A percentile compares a stretch with the other conserved stretches of the same genome.
phyloP scores from a whole-genome alignment of 2,113 vertebrate genomes.

The Sphyrna mokarran region DNA sequence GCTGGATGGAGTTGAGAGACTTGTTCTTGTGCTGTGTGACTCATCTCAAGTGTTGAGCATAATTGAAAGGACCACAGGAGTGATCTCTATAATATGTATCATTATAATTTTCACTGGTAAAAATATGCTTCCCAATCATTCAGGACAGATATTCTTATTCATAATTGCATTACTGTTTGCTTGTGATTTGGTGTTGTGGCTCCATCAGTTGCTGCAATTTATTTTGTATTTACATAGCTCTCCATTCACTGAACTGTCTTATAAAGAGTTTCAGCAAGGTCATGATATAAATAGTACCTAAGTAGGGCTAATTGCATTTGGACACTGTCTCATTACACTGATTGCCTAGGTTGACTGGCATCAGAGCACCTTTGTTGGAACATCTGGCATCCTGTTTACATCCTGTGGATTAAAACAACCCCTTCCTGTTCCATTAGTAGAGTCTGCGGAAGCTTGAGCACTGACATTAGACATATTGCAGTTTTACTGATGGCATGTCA shows the following conservation, averaged over 20 bases:
- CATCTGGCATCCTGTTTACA: slow-evolving; percentile 41
- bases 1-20: background rate
- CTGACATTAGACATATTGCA: background rate
- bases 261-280: background rate
- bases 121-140: background rate
- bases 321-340: background rate
- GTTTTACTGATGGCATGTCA: slow-evolving; percentile 3
- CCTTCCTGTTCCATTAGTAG: background rate
- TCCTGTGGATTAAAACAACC: slow-evolving; percentile 35
- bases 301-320: slow-evolving; percentile 30
- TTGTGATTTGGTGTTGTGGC: background rate
- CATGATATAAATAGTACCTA: slow-evolving; percentile 14
- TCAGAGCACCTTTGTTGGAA: slow-evolving; percentile 42
- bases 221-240: slow-evolving; percentile 28
- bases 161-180: slow-evolving; percentile 11
- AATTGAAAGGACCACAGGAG: background rate
- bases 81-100: background rate
- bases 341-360: slow-evolving; percentile 40
- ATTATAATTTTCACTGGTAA: background rate
- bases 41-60: background rate
- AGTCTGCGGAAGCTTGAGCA: background rate
- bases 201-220: background rate
- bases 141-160: background rate
- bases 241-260: background rate
- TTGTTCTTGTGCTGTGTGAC: background rate